Percentiles rank a stretch among this genome's conserved stretches.
These are phyloP conservation scores for Abramis brama DNA, from an alignment of 2,113 vertebrate species.

Conservation along the genomic window DNA sequence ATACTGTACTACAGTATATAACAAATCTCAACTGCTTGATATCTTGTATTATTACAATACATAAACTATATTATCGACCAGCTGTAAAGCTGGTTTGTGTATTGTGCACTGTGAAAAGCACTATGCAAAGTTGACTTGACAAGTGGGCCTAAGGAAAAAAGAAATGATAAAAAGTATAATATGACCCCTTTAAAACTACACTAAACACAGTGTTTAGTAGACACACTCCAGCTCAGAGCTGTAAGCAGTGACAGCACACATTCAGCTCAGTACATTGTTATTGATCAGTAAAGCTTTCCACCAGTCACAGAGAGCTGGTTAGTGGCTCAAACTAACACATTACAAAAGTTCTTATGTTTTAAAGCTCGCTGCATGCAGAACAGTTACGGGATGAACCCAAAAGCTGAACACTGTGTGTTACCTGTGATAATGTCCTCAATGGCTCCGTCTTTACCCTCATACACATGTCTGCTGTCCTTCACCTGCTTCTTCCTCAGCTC, in stretches of 20 bases:
- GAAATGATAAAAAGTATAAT: background rate
- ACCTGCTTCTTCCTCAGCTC: constrained; percentile 91
- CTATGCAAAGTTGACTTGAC: background rate
- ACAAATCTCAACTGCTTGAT: background rate
- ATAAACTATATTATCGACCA: background rate
- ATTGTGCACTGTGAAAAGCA: background rate
- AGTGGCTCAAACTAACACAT: constrained; percentile 12
- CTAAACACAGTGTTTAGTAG: background rate
- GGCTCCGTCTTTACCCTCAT: constrained; percentile 95
- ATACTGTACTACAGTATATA: background rate
- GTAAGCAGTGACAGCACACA: constrained; percentile 11
- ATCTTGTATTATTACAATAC: background rate
- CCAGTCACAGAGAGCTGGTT: constrained; percentile 24
- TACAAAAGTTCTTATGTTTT: background rate
- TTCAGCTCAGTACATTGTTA: constrained; percentile 22
- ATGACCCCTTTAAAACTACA: constrained; percentile 2
- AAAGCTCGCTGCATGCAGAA: background rate
- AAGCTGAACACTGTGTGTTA: constrained; percentile 60
- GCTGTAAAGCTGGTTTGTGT: background rate
- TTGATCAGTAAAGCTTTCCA: constrained; percentile 16
- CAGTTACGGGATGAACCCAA: background rate
- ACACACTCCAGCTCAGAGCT: constrained; percentile 1
- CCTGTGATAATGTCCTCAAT: constrained; percentile 98
- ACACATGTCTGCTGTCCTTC: constrained; percentile 94
- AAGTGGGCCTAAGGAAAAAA: background rate